phyloP scores from a whole-genome alignment of 2,888 invertebrate genomes.

The Drosophila gaucha region DNA sequence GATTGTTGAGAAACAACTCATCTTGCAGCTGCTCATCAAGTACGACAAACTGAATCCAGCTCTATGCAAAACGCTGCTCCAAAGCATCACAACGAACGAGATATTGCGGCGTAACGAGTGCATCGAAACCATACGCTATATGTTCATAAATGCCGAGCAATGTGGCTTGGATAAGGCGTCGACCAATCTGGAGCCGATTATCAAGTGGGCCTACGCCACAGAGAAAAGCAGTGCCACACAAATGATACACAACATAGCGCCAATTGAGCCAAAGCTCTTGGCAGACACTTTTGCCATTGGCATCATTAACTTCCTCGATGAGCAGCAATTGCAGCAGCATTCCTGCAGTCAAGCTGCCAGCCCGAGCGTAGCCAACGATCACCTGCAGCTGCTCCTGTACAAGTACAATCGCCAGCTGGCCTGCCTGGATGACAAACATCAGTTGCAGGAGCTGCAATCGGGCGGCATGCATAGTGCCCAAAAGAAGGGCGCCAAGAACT shows the following conservation, averaged over 20 bases:
- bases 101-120: conserved; percentile 79
- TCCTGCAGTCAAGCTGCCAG: background rate
- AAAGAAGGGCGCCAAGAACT: conserved; percentile 49
- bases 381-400: conserved; percentile 60
- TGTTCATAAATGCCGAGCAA: conserved; percentile 67
- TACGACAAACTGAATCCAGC: conserved; percentile 63
- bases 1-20: conserved; percentile 77
- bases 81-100: conserved; percentile 69
- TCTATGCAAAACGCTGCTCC: conserved; percentile 62
- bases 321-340: conserved; percentile 40
- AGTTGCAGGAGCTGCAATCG: conserved; percentile 1
- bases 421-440: conserved; percentile 64
- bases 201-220: conserved; percentile 74
- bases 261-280: conserved; percentile 67
- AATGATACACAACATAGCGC: conserved; percentile 74
- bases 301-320: conserved; percentile 81
- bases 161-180: conserved; percentile 77
- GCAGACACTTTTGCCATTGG: conserved; percentile 81
- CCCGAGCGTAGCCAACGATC: background rate
- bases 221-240: conserved; percentile 64
- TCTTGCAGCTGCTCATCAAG: conserved; percentile 71
- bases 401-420: conserved; percentile 78
- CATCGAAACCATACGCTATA: conserved; percentile 72
- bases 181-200: conserved; percentile 56
- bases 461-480: background rate